Evolutionary conservation across 2,113 vertebrate species (phyloP).

Genomic region (Semicossyphus pulcher): DNA sequence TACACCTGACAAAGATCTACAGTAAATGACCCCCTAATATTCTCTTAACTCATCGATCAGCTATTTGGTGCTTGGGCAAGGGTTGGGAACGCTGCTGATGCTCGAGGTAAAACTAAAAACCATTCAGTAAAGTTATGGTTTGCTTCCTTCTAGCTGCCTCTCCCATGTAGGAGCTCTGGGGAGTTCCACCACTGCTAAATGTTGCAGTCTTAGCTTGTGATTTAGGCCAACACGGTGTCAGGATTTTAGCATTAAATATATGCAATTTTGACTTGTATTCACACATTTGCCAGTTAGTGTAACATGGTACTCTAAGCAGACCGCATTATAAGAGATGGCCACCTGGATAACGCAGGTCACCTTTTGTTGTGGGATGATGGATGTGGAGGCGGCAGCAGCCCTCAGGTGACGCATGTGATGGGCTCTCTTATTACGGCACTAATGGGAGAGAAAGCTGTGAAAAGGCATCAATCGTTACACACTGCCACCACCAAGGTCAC

Average conservation of each 20-base stretch:
- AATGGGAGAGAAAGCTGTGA: slow-evolving; percentile 40
- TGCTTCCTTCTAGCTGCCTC: too few relatives aligned
- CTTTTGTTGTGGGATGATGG: slow-evolving; percentile 52
- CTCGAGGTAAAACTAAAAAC: too few relatives aligned
- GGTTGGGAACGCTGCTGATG: too few relatives aligned
- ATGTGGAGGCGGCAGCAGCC: slow-evolving; percentile 39
- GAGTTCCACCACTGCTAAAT: not conserved
- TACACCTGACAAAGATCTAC: too few relatives aligned
- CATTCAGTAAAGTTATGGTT: too few relatives aligned
- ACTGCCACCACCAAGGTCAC: slow-evolving; percentile 21
- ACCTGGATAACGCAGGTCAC: slow-evolving; percentile 35
- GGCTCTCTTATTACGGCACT: slow-evolving; percentile 22
- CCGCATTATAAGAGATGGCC: slow-evolving; percentile 15
- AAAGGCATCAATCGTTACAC: slow-evolving; percentile 36
- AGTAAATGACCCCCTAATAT: too few relatives aligned
- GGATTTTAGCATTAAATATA: not conserved
- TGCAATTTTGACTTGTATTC: not conserved
- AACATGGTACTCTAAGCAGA: not conserved
- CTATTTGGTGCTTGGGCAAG: too few relatives aligned
- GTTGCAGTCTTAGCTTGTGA: not conserved
- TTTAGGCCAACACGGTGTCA: not conserved
- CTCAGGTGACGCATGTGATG: slow-evolving; percentile 41
- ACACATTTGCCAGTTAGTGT: not conserved
- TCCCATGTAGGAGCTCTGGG: not conserved
- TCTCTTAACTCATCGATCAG: too few relatives aligned